phyloP scores from a whole-genome alignment of 2,888 invertebrate genomes.

The Noctua comes region DNA sequence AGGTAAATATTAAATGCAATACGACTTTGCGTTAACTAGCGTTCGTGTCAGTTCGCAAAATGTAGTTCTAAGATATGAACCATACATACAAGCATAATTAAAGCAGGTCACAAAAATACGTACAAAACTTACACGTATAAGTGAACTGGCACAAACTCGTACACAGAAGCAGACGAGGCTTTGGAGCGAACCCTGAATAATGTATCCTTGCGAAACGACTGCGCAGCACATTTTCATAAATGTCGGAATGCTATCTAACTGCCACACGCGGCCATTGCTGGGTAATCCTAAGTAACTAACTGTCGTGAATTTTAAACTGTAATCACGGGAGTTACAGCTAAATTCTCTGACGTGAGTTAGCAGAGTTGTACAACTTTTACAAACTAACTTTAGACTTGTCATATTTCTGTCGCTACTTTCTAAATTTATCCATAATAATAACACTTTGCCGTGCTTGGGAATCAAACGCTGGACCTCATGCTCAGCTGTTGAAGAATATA shows the following conservation, averaged over 20 bases:
- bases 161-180: slow-evolving; percentile 12
- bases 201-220: slow-evolving; percentile 55
- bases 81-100: slow-evolving; percentile 23
- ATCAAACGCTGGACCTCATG: too few species aligned
- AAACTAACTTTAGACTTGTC: too few species aligned
- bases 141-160: slow-evolving; percentile 25
- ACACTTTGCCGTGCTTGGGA: too few species aligned
- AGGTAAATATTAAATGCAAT: background rate
- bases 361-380: background rate
- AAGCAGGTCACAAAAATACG: slow-evolving; percentile 39
- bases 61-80: background rate
- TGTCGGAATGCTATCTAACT: slow-evolving; percentile 53
- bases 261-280: slow-evolving; percentile 42
- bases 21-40: background rate
- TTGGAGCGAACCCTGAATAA: slow-evolving; percentile 55
- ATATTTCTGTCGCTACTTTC: background rate
- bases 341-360: background rate
- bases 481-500: too few species aligned
- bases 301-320: slow-evolving; percentile 29
- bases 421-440: background rate
- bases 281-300: slow-evolving; percentile 49
- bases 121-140: slow-evolving; percentile 12
- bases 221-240: slow-evolving; percentile 59
- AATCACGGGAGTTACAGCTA: slow-evolving; percentile 15
- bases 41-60: background rate